Base-by-base conservation (phyloP, 2,888 invertebrate species). In the Venusia cambrica region DNA sequence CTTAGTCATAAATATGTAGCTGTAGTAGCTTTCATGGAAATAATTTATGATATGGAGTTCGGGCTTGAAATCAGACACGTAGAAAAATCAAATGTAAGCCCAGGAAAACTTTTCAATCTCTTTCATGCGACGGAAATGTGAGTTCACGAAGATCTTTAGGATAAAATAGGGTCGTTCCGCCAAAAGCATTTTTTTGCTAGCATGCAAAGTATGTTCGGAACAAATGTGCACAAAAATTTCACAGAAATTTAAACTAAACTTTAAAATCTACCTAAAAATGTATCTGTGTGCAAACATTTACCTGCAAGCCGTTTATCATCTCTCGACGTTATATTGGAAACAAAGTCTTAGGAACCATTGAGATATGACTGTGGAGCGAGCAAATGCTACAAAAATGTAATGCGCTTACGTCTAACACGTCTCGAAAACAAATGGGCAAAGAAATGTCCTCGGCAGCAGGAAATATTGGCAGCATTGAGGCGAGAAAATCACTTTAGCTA, bases 361-460 rank as follows among this genome's bases (percentile, higher is more conserved):
- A 74, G 63, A 71, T 71, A 73, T 68, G 63, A 62, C 57, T 52
- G 56, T 56, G 59, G 62, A 62, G 62, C 60, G 59, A 62, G 62
- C 60, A 58, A 73, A 69, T 61, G 59, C 58, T 67, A 63, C 63
- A 66, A 69, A 64, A 72, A 70, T 69, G 57, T 70, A 73, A 73
- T 74, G 69, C 66, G 67, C 63, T 68, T 68, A 68, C 59, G 62
- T 70, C 65, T 68, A 62, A 67, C 58, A 66, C 58, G 60, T 67
- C 65, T 57, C 40, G 63, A 55, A 67, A 74, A 76, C 69, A 73
- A 76, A 75, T 73, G 65, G 62, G 53, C 51, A 51, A 45, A 52
- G 57, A 64, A 63, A 66, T 62, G 62, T 43, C 63, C 54, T 45
- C 49, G 62, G 54, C 54, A 44, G 55, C 19, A 38, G 51, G 37